Conservation (phyloP, 2,888 invertebrate genomes). For the Brachypterus glaber region DNA sequence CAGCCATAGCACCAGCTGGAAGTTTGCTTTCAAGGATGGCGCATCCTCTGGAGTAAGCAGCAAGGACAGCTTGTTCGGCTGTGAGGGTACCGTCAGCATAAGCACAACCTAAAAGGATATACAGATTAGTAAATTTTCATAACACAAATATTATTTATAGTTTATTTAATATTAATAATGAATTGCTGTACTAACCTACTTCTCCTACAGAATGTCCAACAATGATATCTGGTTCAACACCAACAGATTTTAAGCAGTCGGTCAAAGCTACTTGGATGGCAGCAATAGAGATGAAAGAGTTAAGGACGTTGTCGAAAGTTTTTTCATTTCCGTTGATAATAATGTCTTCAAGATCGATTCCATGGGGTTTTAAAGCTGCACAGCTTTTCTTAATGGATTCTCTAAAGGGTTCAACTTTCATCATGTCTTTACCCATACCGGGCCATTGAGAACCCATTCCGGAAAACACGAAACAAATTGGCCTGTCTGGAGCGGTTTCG, state of each 20-base stretch:
- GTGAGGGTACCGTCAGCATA: slow-evolving; percentile 95
- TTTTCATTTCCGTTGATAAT: slow-evolving; percentile 65
- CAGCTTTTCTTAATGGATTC: slow-evolving; percentile 68
- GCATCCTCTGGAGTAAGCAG: slow-evolving; percentile 89
- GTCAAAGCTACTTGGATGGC: slow-evolving; percentile 95
- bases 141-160: too few species aligned
- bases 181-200: slow-evolving; percentile 45
- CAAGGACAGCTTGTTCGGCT: slow-evolving; percentile 85
- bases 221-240: slow-evolving; percentile 85
- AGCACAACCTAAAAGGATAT: slow-evolving; percentile 65
- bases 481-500: slow-evolving; percentile 48
- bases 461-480: slow-evolving; percentile 91
- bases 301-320: slow-evolving; percentile 75
- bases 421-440: slow-evolving; percentile 84
- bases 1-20: slow-evolving; percentile 79
- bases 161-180: too few species aligned
- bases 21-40: slow-evolving; percentile 69
- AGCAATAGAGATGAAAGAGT: slow-evolving; percentile 89
- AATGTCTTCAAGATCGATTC: slow-evolving; percentile 73
- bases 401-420: slow-evolving; percentile 73
- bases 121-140: slow-evolving; percentile 1
- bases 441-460: slow-evolving; percentile 99
- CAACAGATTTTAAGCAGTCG: slow-evolving; percentile 67
- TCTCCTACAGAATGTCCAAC: slow-evolving; percentile 94
- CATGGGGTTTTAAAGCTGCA: slow-evolving; percentile 65